A percentile compares a stretch with the other conserved stretches of the same genome.
Evolutionary conservation across 2,797 vertebrate species (phyloP).

Genomic region (Australoheros facetus): DNA sequence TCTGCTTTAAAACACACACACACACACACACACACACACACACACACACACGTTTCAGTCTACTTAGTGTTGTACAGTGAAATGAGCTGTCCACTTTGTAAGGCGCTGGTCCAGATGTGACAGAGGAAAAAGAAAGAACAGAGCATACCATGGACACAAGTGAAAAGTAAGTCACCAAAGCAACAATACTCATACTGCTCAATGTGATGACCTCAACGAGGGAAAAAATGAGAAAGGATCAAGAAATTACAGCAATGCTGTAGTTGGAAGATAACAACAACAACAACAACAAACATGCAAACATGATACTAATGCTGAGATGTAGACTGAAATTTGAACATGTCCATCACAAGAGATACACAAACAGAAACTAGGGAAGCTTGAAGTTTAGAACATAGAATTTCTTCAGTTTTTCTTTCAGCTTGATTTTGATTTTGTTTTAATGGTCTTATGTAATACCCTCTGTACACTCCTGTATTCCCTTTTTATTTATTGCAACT

Average conservation of each 20-base stretch:
- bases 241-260: not conserved
- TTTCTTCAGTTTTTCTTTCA: not conserved
- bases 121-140: not conserved
- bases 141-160: not conserved
- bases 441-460: not conserved
- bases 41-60: not conserved
- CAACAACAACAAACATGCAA: accelerated
- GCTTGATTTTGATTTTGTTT: not conserved
- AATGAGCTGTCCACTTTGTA: not conserved
- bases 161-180: not conserved
- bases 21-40: not conserved
- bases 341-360: not conserved
- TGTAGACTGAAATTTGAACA: not conserved
- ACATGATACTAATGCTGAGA: not conserved
- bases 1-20: not conserved
- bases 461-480: not conserved
- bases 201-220: not conserved
- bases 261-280: not conserved
- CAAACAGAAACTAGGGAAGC: not conserved
- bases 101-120: not conserved
- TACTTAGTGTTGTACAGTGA: accelerated
- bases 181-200: accelerated
- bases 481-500: not conserved
- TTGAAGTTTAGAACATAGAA: not conserved
- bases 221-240: not conserved